Percentiles rank a stretch among this genome's conserved stretches.
Conservation (phyloP, 2,888 invertebrate genomes). For the Ophraella communa region DNA sequence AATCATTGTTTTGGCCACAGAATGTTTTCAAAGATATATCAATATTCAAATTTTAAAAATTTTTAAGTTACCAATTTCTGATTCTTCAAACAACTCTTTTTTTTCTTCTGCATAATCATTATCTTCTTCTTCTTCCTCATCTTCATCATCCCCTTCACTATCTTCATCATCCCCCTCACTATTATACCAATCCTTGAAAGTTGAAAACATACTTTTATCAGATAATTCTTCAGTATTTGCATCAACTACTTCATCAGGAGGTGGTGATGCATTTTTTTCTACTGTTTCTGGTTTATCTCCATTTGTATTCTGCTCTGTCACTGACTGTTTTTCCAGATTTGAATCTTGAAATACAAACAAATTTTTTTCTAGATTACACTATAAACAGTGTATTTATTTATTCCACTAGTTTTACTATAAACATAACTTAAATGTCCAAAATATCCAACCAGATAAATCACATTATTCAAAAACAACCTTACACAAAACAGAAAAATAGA, state of each 20-base stretch:
- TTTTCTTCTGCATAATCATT: constrained; percentile 35
- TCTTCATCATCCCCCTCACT: constrained; percentile 35
- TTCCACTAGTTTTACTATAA: too few species aligned
- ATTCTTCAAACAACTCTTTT: constrained; percentile 29
- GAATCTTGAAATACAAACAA: not conserved
- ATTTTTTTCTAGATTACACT: too few species aligned
- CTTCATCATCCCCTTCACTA: constrained; percentile 35
- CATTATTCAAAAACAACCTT: too few species aligned
- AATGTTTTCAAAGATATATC: too few species aligned
- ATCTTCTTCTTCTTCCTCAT: constrained; percentile 47
- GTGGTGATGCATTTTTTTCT: not conserved
- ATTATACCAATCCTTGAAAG: constrained; percentile 33
- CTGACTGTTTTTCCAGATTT: not conserved
- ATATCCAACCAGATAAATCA: too few species aligned
- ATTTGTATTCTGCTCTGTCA: not conserved
- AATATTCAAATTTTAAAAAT: too few species aligned
- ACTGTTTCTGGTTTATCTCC: not conserved
- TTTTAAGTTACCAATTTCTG: not conserved
- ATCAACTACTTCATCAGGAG: constrained; percentile 10
- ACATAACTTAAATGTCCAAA: too few species aligned
- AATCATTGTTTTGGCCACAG: too few species aligned
- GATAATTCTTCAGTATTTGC: constrained; percentile 27
- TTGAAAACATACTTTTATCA: constrained; percentile 31
- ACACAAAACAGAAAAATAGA: too few species aligned
- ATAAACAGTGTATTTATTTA: too few species aligned